Evolutionary conservation across 1,140 invertebrate genomes (phyloP).

Genomic region (Centruroides sculpturatus): DNA sequence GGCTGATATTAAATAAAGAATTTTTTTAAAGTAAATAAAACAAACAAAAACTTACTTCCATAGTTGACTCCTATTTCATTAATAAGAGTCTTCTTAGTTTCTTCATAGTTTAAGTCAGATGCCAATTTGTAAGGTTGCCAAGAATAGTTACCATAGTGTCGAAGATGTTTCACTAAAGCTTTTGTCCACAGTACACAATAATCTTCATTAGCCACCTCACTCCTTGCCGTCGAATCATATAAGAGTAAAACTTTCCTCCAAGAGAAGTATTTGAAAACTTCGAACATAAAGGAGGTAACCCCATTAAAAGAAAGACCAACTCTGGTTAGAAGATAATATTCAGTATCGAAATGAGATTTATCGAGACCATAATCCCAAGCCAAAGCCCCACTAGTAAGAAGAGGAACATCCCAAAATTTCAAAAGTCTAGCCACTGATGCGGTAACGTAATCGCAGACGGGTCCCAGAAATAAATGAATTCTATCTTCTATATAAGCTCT

Average conservation of each 20-base stretch:
- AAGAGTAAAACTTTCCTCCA: background rate
- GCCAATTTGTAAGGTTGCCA: background rate
- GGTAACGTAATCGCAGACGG: constrained; percentile 27
- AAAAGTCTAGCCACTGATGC: constrained; percentile 56
- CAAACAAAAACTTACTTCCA: background rate
- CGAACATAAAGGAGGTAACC: constrained; percentile 40
- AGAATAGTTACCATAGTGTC: background rate
- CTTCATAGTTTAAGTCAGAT: background rate
- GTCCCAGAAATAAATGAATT: constrained; percentile 22
- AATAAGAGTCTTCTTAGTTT: background rate
- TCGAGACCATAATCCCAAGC: constrained; percentile 54
- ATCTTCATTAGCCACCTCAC: background rate
- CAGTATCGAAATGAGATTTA: constrained; percentile 49
- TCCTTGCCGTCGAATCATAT: background rate
- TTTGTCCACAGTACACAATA: background rate
- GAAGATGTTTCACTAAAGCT: background rate
- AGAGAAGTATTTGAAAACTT: background rate
- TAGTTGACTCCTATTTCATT: background rate
- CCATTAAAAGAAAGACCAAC: constrained; percentile 52
- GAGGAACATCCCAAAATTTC: constrained; percentile 56
- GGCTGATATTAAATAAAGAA: too few relatives aligned
- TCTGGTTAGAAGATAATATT: constrained; percentile 59
- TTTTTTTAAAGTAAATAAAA: too few relatives aligned
- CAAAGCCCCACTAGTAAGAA: constrained; percentile 60
- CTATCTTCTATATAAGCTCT: constrained; percentile 22